Evolutionary conservation across 2,113 vertebrate species (phyloP).

Genomic region (Percopsis transmontana): DNA sequence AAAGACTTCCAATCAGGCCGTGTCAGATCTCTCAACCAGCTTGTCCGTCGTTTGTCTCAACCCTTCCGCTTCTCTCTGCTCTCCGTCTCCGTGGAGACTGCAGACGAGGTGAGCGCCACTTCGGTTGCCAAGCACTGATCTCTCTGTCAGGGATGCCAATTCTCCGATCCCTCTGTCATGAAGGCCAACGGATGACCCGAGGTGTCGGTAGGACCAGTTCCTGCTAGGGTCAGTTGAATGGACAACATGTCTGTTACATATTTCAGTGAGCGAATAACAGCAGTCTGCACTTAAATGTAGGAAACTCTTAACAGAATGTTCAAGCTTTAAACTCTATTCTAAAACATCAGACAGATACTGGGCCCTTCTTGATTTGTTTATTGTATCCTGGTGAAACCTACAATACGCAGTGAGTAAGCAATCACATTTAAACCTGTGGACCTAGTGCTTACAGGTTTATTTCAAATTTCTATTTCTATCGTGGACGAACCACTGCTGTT

Average conservation of each 20-base stretch:
- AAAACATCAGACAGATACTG: too few relatives aligned
- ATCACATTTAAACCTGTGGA: too few relatives aligned
- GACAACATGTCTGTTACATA: not conserved
- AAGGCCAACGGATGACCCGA: conserved; percentile 7
- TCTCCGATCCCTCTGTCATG: conserved; percentile 1
- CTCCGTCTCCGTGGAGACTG: conserved; percentile 51
- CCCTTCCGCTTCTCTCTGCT: conserved; percentile 58
- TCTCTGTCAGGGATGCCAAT: conserved; percentile 35
- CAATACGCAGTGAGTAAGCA: too few relatives aligned
- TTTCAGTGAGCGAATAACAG: not conserved
- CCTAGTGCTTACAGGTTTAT: too few relatives aligned
- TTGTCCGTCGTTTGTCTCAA: conserved; percentile 58
- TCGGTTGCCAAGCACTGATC: conserved; percentile 32
- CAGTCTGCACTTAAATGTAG: not conserved
- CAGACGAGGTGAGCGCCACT: conserved; percentile 25
- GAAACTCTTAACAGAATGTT: too few relatives aligned
- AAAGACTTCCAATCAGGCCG: conserved; percentile 43
- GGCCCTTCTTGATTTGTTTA: too few relatives aligned
- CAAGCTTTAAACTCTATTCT: too few relatives aligned
- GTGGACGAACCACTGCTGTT: too few relatives aligned
- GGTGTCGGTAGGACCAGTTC: too few relatives aligned
- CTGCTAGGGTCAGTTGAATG: too few relatives aligned
- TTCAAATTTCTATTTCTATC: too few relatives aligned
- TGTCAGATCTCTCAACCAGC: conserved; percentile 55
- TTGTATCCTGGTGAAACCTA: too few relatives aligned